phyloP scores from a whole-genome alignment of 1,140 invertebrate species.

The Trachymyrmex cornetzi region DNA sequence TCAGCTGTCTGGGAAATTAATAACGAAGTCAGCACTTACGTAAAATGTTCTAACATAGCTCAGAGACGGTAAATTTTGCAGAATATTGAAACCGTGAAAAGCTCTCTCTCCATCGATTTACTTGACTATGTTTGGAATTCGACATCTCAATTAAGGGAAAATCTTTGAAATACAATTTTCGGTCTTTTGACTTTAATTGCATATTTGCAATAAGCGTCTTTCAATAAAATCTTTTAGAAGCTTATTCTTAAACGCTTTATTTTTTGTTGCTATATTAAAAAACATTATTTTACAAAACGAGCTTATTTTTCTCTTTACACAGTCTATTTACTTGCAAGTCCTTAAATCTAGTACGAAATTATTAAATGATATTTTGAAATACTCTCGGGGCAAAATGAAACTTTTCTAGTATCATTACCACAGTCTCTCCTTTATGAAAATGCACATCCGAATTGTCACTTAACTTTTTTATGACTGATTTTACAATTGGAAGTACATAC shows the following conservation, averaged over 20 bases:
- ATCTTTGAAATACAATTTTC: constrained; percentile 5
- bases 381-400: neutral
- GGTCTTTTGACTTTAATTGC: neutral
- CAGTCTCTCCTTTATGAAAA: constrained; percentile 18
- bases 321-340: neutral
- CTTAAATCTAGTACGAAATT: neutral
- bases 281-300: neutral
- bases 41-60: constrained; percentile 9
- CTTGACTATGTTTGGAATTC: constrained; percentile 7
- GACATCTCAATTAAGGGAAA: constrained; percentile 33
- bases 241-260: neutral
- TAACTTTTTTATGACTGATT: constrained; percentile 8
- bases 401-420: constrained; percentile 23
- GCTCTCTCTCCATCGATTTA: neutral
- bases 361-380: constrained; percentile 6
- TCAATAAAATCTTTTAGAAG: neutral
- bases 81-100: constrained; percentile 26
- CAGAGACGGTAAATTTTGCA: constrained; percentile 15
- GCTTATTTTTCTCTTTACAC: neutral
- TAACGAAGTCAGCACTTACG: constrained; percentile 29
- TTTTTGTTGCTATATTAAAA: neutral
- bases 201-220: neutral
- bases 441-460: neutral
- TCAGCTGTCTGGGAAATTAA: constrained; percentile 56
- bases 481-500: neutral